Evolutionary conservation across 2,113 vertebrate species (phyloP), one percentile per base, ranked within the genome.

Genomic region (Epinephelus moara): DNA sequence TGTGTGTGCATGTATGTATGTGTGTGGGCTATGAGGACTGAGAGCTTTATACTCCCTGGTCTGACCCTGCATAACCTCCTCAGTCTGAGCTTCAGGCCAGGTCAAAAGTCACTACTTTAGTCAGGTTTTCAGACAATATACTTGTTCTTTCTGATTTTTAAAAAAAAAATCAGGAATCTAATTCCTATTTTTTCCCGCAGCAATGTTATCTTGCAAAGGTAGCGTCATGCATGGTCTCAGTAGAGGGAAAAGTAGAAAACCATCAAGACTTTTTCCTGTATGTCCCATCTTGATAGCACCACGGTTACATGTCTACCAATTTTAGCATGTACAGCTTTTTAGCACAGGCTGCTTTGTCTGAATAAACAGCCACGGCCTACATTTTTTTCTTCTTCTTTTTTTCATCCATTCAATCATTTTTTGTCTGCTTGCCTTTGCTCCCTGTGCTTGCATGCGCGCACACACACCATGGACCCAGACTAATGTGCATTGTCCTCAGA

Each of bases 401-500:
- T 81, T 82, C 66, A 50, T 67, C 57, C 49, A 56, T 75, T 62
- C 21, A 70, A 27, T 85, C 5, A 53, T 72, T 78, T 78, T 85
- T 42, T 52, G 70, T 57, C 1, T 17, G 30, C 12, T 42, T 68
- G 63, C 62, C 47, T 70, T 80, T 75, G 9, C 40, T 70, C 56
- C 55, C 10, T 5, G 55, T 49, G 33, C 45, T 56, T 33, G 42
- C 21, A 33, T 9, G 5, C 0, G 0, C 25, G 0, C 40, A 55
- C 67, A 56, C 62, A 55, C 33, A 63, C 56, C 5, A 45, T 52
- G 80, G 73, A 86, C 78, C 70, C 76, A 80, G 77, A 86, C 90
- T 81, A 85, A 85, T 89, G 84, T 75, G 72, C 62, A 71, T 92
- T 92, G 84, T 94, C 75, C 87, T 88, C 67, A 18, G 77, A 90